Conservation (phyloP, 2,113 vertebrate genomes). For the Stictonetta naevosa region DNA sequence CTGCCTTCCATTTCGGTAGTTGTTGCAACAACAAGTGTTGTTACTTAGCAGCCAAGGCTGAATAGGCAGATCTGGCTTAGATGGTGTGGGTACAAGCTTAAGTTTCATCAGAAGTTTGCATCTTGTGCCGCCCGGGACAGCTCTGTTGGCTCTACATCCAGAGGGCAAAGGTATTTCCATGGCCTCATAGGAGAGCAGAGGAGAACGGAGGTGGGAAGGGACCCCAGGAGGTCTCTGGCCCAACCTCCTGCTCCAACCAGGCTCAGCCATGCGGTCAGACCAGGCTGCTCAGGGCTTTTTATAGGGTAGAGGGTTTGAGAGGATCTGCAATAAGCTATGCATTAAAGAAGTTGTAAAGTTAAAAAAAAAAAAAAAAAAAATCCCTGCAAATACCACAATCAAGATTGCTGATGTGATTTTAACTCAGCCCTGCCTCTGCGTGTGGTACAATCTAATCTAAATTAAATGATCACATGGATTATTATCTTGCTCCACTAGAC, state of each 20-base stretch:
- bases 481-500: neutral
- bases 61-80: neutral
- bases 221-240: neutral
- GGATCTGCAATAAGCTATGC: neutral
- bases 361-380: neutral
- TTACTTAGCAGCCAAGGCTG: rapidly evolving
- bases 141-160: neutral
- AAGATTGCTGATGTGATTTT: neutral
- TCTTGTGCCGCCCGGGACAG: neutral
- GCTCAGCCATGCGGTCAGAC: neutral
- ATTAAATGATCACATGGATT: neutral
- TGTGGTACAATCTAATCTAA: slow-evolving; percentile 10
- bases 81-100: neutral
- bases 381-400: neutral
- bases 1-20: neutral
- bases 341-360: neutral
- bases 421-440: neutral
- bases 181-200: neutral
- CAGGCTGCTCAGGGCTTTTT: neutral
- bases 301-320: neutral
- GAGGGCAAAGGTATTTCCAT: neutral
- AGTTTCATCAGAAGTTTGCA: neutral
- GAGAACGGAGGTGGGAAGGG: neutral
- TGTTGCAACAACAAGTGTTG: neutral
- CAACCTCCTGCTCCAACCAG: neutral